Evolutionary conservation across 1,140 invertebrate genomes (phyloP).

Genomic region (Oncopodura yosiiana): DNA sequence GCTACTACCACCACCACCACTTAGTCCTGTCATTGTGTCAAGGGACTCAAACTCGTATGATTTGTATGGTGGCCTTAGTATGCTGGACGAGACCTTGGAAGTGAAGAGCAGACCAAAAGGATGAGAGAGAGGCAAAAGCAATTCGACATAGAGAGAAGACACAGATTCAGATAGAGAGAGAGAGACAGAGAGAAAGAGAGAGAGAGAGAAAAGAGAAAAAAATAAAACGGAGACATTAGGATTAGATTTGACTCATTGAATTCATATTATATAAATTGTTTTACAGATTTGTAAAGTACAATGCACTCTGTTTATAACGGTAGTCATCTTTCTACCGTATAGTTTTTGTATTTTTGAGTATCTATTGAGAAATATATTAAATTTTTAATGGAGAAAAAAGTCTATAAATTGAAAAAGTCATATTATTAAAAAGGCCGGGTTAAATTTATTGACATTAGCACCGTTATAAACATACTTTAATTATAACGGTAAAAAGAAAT

Average conservation of each 20-base stretch:
- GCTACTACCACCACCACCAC: too few relatives aligned
- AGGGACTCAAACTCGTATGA: conserved; percentile 46
- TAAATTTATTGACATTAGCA: too few relatives aligned
- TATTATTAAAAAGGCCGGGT: too few relatives aligned
- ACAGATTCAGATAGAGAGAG: conserved; percentile 10
- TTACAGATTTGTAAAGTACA: conserved; percentile 9
- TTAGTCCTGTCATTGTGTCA: conserved; percentile 38
- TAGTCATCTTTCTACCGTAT: too few relatives aligned
- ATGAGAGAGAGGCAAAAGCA: conserved; percentile 3
- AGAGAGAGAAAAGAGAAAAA: conserved; percentile 4
- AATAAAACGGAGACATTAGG: neutral
- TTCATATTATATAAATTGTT: neutral
- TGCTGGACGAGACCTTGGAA: conserved; percentile 29
- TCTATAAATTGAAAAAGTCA: too few relatives aligned
- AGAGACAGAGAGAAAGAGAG: conserved; percentile 1
- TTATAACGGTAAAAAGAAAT: too few relatives aligned
- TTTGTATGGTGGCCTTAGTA: conserved; percentile 41
- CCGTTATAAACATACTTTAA: too few relatives aligned
- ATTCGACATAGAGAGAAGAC: neutral
- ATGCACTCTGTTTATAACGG: too few relatives aligned
- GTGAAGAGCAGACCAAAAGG: conserved; percentile 11
- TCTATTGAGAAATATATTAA: too few relatives aligned
- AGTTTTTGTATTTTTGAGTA: too few relatives aligned
- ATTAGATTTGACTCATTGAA: neutral
- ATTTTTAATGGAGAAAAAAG: too few relatives aligned